Conservation (phyloP, 1,140 invertebrate species). For the Drosophila tani region DNA sequence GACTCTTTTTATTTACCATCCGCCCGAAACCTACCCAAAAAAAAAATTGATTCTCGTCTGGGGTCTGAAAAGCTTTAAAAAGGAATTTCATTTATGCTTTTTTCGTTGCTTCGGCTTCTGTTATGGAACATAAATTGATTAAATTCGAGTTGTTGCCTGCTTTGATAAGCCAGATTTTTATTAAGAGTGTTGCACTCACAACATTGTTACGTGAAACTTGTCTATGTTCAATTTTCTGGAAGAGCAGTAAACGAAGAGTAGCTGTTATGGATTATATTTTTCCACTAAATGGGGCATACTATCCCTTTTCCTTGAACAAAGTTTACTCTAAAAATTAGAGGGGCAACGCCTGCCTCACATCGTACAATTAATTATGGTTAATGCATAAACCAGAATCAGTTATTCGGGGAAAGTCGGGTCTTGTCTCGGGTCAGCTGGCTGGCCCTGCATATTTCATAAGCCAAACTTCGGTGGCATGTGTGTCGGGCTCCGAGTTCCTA, state of each 20-base stretch:
- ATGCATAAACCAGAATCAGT: constrained; percentile 36
- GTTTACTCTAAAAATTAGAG: constrained; percentile 34
- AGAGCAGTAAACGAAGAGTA: not conserved
- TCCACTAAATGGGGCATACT: not conserved
- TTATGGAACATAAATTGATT: constrained; percentile 74
- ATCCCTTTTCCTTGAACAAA: not conserved
- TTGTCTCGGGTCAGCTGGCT: constrained; percentile 17
- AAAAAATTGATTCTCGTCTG: constrained; percentile 58
- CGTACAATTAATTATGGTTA: constrained; percentile 45
- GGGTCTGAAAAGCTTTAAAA: constrained; percentile 30
- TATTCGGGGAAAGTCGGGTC: constrained; percentile 10
- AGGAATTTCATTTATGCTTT: constrained; percentile 37
- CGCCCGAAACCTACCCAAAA: constrained; percentile 31
- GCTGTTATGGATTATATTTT: not conserved
- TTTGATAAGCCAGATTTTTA: constrained; percentile 60
- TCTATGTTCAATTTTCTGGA: not conserved
- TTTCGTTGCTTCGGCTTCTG: constrained; percentile 9
- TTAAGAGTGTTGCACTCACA: not conserved
- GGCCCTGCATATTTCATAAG: constrained; percentile 47
- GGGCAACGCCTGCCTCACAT: constrained; percentile 16
- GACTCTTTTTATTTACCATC: constrained; percentile 44
- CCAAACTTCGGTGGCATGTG: constrained; percentile 37
- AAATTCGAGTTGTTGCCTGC: constrained; percentile 57
- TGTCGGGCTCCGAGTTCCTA: constrained; percentile 27
- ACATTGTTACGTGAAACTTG: constrained; percentile 1